Base-by-base conservation (phyloP, 2,113 vertebrate species). In the Murina feae region DNA sequence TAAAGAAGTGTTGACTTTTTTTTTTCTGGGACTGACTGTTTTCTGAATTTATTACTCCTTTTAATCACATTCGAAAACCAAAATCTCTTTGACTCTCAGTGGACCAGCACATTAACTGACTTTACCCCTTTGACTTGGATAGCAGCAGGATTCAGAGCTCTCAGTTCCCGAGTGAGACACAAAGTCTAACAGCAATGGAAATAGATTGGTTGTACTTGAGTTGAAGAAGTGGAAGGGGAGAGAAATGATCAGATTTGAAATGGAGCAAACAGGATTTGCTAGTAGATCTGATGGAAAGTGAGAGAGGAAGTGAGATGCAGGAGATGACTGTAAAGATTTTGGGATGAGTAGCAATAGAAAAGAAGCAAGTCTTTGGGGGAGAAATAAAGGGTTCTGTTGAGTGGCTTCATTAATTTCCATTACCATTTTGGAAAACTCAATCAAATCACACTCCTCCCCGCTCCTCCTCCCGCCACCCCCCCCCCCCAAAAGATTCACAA, bases 351-450 rank as follows among this genome's bases (percentile, higher is more conserved):
- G 18, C 9, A 42, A 17, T 18, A 37, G 85, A 72, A 44, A 66
- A 9, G 55, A 86, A 85, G 10, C 35, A 68, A 75, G 39, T 66
- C 44, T 90, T 86, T 83, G 47, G 76, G 68, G 37, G 32, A 74
- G 49, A 39, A 39, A 83, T 44, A 47, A 63, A 79, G 49, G 1
- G 10, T 69, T 89, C 85, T 76, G 35, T 51, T 72, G 80, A 23
- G 18, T 37, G 58, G 42, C 14, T 93, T 69, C 63, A 71, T 13
- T 75, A 35, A 49, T 93, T 96, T 76, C 47, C 42, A 68, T 86
- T 72, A 86, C 47, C 35, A 28, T 63, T 95, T 96, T 81, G 37
- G 93, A 78, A 93, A 90, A 78, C 53, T 90, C 71, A 95, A 35
- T 63, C 51, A 86, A 80, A 44, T 82, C 18, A 39, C n/a, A 78